phyloP scores from a whole-genome alignment of 1,140 invertebrate genomes.

The Temnothorax nylanderi region DNA sequence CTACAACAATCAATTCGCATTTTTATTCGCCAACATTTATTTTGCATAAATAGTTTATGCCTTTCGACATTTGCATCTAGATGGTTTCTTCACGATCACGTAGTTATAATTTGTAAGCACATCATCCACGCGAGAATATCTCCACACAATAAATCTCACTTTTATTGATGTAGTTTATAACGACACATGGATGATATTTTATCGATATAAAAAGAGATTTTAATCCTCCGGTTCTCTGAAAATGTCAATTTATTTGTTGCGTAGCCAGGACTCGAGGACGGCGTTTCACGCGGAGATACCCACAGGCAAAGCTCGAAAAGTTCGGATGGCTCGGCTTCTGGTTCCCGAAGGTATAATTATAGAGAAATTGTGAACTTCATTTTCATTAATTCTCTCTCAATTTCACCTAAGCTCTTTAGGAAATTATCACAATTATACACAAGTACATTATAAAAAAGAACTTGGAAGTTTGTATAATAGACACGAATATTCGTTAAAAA shows the following conservation, averaged over 20 bases:
- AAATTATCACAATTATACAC: neutral
- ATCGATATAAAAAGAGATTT: neutral
- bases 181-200: neutral
- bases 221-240: slow-evolving; percentile 9
- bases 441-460: neutral
- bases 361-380: neutral
- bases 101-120: neutral
- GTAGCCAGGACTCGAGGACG: slow-evolving; percentile 73
- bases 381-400: neutral
- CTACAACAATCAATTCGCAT: neutral
- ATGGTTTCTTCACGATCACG: neutral
- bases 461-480: neutral
- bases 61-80: neutral
- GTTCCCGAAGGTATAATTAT: slow-evolving; percentile 73
- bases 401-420: neutral
- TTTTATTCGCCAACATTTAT: neutral
- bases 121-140: neutral
- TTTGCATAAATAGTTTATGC: neutral
- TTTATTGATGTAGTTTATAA: neutral
- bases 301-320: slow-evolving; percentile 70
- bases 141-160: neutral
- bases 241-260: slow-evolving; percentile 31
- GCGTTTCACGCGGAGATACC: slow-evolving; percentile 66
- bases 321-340: slow-evolving; percentile 75
- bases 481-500: neutral